Conservation (phyloP, 2,113 vertebrate species). For the Spea multiplicata region DNA sequence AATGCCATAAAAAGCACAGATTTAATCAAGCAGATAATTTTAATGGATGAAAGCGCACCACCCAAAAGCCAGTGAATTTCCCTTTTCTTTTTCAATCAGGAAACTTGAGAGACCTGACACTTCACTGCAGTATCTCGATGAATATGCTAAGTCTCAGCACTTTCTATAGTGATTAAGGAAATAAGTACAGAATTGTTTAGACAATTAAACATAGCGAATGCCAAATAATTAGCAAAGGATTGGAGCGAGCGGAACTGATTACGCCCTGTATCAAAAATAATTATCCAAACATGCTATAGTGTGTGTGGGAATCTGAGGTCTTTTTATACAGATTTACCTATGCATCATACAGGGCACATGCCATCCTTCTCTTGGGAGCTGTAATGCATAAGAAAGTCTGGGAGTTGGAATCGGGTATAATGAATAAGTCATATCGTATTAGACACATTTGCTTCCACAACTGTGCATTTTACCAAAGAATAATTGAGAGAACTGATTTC, state of each 20-base stretch:
- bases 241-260: neutral
- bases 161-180: constrained; percentile 12
- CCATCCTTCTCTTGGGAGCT: too few species aligned
- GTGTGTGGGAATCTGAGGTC: too few species aligned
- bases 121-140: neutral
- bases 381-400: too few species aligned
- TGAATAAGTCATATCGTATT: too few species aligned
- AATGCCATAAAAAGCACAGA: constrained; percentile 28
- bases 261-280: too few species aligned
- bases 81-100: neutral
- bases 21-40: constrained; percentile 18
- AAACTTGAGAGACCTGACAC: constrained; percentile 1
- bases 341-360: too few species aligned
- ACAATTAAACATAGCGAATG: constrained; percentile 9
- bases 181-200: constrained; percentile 27
- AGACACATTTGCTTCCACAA: too few species aligned
- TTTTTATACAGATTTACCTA: too few species aligned
- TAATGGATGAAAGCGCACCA: neutral
- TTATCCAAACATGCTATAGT: too few species aligned
- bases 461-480: too few species aligned
- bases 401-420: too few species aligned
- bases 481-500: too few species aligned
- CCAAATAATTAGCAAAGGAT: constrained; percentile 1
- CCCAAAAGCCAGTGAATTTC: neutral
- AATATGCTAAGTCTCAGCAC: neutral